Evolutionary conservation across 2,888 invertebrate species (phyloP), one percentile per base, ranked within the genome.

Genomic region (Phengaris alcon): DNA sequence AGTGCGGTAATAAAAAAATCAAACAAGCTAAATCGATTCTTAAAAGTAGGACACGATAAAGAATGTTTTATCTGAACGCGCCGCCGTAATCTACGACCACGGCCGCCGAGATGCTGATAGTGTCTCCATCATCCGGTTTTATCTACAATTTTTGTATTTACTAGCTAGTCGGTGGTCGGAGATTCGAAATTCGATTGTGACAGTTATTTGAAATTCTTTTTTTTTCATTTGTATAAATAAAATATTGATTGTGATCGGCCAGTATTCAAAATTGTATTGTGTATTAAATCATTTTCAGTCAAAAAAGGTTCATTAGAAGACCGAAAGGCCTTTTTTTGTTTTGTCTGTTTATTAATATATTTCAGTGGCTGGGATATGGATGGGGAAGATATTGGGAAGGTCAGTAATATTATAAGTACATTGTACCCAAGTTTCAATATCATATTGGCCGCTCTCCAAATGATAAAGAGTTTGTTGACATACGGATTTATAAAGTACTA

Each of bases 31-130:
- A 73, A 74, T 59, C 46, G 15, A 55, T 46, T 59, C 74, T 68
- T 75, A 59, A 76, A 80, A 78, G 64, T 75, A 76, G 79, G 77
- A 59, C 80, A 70, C 68, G 77, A 76, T 79, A 79, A 77, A 77
- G 75, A 79, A 77, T 76, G 76, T 82, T 80, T 80, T 82, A 80
- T 82, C 80, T 80, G 77, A 54, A 75, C 76, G 75, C 77, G 73
- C 77, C 80, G 78, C 77, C 74, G 48, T 80, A 83, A 83, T 85
- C 83, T 82, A 74, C 76, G 80, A 83, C 82, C 82, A 84, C 75
- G 74, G 75, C 75, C 79, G 79, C 13, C 22, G 48, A 48, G 81
- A 83, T 82, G 81, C 80, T 83, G 83, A 84, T 84, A 84, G 59
- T 80, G 77, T 70, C 52, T 74, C 78, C 64, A 64, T 64, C 64